Conservation (phyloP, 2,888 invertebrate genomes). For the Drosophila neonasuta region DNA sequence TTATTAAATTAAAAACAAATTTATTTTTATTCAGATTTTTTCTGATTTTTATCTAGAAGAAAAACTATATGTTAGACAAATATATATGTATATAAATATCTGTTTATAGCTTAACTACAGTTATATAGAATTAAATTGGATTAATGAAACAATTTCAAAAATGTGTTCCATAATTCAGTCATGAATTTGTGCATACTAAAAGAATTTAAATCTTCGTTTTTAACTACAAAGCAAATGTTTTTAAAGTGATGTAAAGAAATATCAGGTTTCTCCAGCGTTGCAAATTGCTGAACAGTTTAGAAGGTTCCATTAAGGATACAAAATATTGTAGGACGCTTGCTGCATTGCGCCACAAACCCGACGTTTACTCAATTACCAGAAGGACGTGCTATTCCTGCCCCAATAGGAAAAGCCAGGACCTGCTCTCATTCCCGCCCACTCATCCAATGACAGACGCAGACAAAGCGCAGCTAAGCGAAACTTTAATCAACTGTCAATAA, state of each 20-base stretch:
- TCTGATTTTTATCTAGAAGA: too few species aligned
- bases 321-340: conserved; percentile 19
- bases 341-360: neutral
- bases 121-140: too few species aligned
- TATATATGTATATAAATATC: too few species aligned
- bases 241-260: neutral
- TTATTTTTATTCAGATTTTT: too few species aligned
- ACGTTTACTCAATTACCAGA: conserved; percentile 36
- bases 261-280: neutral
- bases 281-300: conserved; percentile 5
- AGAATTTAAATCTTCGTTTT: too few species aligned
- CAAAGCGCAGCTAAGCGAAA: conserved; percentile 52
- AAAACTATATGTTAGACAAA: too few species aligned
- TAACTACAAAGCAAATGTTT: too few species aligned
- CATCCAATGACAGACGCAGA: conserved; percentile 11
- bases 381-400: conserved; percentile 28
- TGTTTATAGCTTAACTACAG: too few species aligned
- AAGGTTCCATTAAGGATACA: neutral
- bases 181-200: too few species aligned
- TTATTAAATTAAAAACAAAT: too few species aligned
- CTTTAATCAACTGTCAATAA: conserved; percentile 71
- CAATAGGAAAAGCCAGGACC: conserved; percentile 1
- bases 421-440: neutral
- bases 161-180: too few species aligned
- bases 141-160: too few species aligned